phyloP scores from a whole-genome alignment of 2,888 invertebrate genomes.

The Apamea epomidion region DNA sequence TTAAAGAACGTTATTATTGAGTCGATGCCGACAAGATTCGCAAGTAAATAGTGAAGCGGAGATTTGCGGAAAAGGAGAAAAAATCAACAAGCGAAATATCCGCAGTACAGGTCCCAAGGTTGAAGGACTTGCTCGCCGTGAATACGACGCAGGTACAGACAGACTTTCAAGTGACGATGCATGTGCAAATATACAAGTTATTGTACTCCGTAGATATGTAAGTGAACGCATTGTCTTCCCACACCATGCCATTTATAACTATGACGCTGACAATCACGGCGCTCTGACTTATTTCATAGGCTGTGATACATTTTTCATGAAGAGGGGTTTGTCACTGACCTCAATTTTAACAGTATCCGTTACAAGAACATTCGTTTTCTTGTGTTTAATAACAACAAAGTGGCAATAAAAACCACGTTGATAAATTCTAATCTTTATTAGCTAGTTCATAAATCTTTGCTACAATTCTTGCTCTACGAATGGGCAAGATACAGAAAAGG shows the following conservation, averaged over 20 bases:
- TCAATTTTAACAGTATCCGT: constrained; percentile 32
- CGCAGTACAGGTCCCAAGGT: constrained; percentile 84
- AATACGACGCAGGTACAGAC: constrained; percentile 77
- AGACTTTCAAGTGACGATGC: constrained; percentile 84
- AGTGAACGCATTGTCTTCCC: constrained; percentile 68
- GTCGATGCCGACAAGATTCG: constrained; percentile 63
- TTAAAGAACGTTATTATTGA: constrained; percentile 48
- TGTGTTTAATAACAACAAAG: constrained; percentile 38
- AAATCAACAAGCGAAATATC: constrained; percentile 85
- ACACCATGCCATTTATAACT: constrained; percentile 50
- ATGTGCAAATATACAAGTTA: constrained; percentile 72
- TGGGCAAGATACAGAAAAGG: constrained; percentile 3
- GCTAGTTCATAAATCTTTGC: constrained; percentile 26
- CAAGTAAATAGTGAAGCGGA: constrained; percentile 72
- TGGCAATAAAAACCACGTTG: constrained; percentile 17
- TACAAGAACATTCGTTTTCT: constrained; percentile 32
- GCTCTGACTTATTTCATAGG: constrained; percentile 28
- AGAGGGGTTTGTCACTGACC: constrained; percentile 38
- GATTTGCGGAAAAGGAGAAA: constrained; percentile 86
- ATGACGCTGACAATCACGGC: constrained; percentile 25
- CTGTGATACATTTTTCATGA: constrained; percentile 27
- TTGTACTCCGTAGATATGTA: constrained; percentile 65
- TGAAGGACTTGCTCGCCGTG: constrained; percentile 85
- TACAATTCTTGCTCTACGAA: constrained; percentile 23
- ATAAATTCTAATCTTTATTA: constrained; percentile 40